Percentiles rank a stretch among this genome's conserved stretches.
Evolutionary conservation across 2,888 invertebrate genomes (phyloP).

Genomic region (Watsonalla binaria): DNA sequence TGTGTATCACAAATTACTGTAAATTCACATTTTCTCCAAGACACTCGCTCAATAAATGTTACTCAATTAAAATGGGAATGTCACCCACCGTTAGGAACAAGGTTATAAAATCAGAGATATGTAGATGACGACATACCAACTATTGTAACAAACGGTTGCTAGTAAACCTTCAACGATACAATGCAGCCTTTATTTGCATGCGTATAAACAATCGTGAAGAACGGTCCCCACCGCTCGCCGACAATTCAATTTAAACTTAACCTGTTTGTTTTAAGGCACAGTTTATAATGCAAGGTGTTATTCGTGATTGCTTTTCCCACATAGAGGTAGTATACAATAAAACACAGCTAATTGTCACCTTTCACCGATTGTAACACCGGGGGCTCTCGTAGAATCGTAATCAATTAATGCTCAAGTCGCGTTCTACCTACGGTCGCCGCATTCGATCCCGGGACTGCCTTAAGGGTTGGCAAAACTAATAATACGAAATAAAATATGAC

Average conservation of each 20-base stretch:
- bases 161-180: not conserved
- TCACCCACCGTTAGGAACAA: not conserved
- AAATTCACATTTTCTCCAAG: too few species aligned
- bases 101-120: not conserved
- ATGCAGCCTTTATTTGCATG: constrained; percentile 1
- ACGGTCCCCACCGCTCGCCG: not conserved
- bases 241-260: not conserved
- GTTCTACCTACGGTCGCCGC: constrained; percentile 8
- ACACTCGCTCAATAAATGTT: not conserved
- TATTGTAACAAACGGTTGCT: not conserved
- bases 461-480: constrained; percentile 9
- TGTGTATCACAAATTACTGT: too few species aligned
- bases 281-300: not conserved
- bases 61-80: not conserved
- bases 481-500: constrained; percentile 14
- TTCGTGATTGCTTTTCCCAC: not conserved
- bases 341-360: constrained; percentile 7
- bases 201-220: constrained; percentile 1
- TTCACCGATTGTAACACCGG: constrained; percentile 7
- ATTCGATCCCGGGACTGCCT: constrained; percentile 8
- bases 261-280: not conserved
- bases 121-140: not conserved
- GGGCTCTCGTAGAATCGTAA: constrained; percentile 7
- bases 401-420: constrained; percentile 6
- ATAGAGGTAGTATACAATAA: not conserved